Evolutionary conservation across 1,140 invertebrate species (phyloP), one percentile per base, ranked within the genome.

Genomic region (Lordiphosa stackelbergi): DNA sequence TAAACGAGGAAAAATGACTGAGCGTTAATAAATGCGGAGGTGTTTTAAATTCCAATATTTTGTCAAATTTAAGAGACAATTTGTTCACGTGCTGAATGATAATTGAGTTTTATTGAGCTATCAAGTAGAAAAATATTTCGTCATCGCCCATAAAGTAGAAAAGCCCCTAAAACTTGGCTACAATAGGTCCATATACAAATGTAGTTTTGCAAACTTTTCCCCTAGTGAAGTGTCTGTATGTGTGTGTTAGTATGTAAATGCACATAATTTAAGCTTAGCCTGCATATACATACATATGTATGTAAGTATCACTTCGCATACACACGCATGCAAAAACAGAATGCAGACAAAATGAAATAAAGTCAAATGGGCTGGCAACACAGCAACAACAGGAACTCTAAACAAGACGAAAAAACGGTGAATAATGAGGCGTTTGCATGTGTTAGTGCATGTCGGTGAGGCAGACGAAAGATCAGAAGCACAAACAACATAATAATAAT

Each of bases 371-470:
- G 28, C 28, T 31, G 28, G 28, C 28, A 31, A 31, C 28, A 31
- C 28, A 6, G 47, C 37, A 54, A 31, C 28, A 6, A 53, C 37
- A 54, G 38, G 57, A 65, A 65, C 47, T 38, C 49, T 54, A 38
- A 12, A 38, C 13, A 34, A 54, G 53, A 53, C 34, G 13, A 12
- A 47, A 45, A 46, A 16, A 38, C 36, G 36, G 6, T 12, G 10
- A 38, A 38, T 12, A 38, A 11, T 40, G 28, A 31, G 28, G 28
- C 28, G n/a, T 40, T 37, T 35, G 22, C 28, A 49, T 43, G 56
- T 34, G 34, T 48, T 47, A 8, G 57, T 60, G 56, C 5, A 9
- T 58, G 35, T 64, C 28, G 22, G 36, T 58, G 48, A 31, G 36
- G 13, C 47, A 48, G 31, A 4, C 51, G 46, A 2, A 28, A 35